Base-by-base conservation (phyloP, 1,140 invertebrate species). In the Leucophenga varia region DNA sequence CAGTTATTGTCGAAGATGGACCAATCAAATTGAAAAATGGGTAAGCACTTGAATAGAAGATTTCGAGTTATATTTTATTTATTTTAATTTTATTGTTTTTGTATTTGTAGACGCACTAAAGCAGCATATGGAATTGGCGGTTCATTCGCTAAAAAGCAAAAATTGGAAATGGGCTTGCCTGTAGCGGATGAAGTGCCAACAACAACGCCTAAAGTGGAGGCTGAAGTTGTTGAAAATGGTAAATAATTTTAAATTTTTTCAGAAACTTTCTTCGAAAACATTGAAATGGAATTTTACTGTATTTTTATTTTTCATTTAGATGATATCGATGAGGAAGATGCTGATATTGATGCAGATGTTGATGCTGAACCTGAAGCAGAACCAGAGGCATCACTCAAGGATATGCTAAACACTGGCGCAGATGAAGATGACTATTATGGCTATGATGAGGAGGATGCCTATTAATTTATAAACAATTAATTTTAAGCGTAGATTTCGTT, bases 381-480 rank as follows among this genome's bases (percentile, higher is more conserved):
- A 45, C 52, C 59, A 14, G 72, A 75, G 44, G 69, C 70, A 30
- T 70, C 72, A 3, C 50, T 75, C 5, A 61, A 70, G 17, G 68
- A 74, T 35, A 75, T 75, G 70, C 52, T 75, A 2, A 74, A 75
- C 42, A 55, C 61, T 39, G 73, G 65, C 14, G 60, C 54, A 8
- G 64, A 49, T 12, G 61, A 64, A n/a, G 70, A 69, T 8, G 64
- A 65, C 12, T 63, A 63, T 22, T 74, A 73, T 37, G 73, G 63
- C 8, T 74, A 74, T 52, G 72, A 74, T 36, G 71, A 74, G n/a
- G 71, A 73, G 17, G 55, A 63, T 31, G 61, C 67, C 32, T 65
- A 65, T 43, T 65, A 67, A n/a, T n/a, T n/a, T n/a, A n/a, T n/a
- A n/a, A n/a, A n/a, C n/a, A n/a, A n/a, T n/a, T n/a, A n/a, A n/a